Evolutionary conservation across 2,797 vertebrate species (phyloP), one percentile per base, ranked within the genome.

Genomic region (Otolemur crassicaudatus): DNA sequence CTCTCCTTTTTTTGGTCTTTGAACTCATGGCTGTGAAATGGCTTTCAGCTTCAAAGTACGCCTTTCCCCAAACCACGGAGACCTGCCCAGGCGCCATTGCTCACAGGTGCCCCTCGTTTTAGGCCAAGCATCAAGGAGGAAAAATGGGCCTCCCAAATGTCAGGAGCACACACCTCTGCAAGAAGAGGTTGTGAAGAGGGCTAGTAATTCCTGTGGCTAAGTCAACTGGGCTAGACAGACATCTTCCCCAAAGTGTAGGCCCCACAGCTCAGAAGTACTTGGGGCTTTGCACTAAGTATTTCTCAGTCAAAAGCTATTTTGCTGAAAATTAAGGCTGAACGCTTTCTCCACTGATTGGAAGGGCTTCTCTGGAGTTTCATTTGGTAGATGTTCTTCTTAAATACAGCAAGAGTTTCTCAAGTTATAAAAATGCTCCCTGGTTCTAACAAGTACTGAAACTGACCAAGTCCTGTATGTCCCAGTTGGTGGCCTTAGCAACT

Each of bases 271-370:
- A 82, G 72, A 93, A 65, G 27, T 17, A 49, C 22, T 80, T 34
- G 85, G 75, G 87, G n/a, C 25, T 79, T 75, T 77, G 60, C 13
- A 82, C 37, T 92, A 58, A 73, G n/a, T 85, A 90, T 82, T n/a
- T 85, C 7, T 40, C 13, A 94, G 60, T 84, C 31, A 90, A 49
- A 92, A 95, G 65, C 25, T n/a, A 83, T 7, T 70, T 58, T 11
- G 53, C 37, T 90, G 19, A 56, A 90, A 81, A 73, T 40, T 69
- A 86, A 70, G 94, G 63, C 27, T 79, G 46, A 87, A 65, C 14
- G 27, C 65, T 92, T 92, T 80, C 22, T 72, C 77, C 19, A 49
- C 53, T 58, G 20, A 76, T 60, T 19, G 58, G 75, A 81, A 86
- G n/a, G 20, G 16, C 67, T 77, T 61, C 56, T 40, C 40, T 65